Base-by-base conservation (phyloP, 35 echinoderm and acorn worm genomes). In the Ptychodera flava region DNA sequence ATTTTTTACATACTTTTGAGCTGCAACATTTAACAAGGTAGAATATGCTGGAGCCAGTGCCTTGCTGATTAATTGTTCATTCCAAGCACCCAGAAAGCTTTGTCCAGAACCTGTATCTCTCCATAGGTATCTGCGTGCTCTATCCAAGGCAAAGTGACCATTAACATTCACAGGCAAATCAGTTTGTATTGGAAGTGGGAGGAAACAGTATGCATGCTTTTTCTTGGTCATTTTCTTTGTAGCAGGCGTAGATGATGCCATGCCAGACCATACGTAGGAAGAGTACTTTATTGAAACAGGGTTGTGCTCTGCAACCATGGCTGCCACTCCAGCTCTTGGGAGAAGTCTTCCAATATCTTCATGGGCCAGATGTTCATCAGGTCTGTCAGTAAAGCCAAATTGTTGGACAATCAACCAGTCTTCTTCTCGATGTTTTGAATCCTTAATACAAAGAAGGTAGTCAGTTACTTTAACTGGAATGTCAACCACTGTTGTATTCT, bases 91-190 rank as follows among this genome's bases (percentile, higher is more conserved):
- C 6, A 12, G 45, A 22, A 64, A 64, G 45, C 22, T 22, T 22
- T 64, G 45, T n/a, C n/a, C n/a, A n/a, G n/a, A n/a, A 22, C 45
- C 22, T 6, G 45, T 12, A 22, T 64, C 22, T 12, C 22, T 64
- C 45, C 45, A 64, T 22, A 64, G 22, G 45, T 64, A 64, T 12
- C 45, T 6, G 6, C 45, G 45, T 12, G 45, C 6, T 64, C 45
- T 64, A 64, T 91, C 93, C 0, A 94, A 77, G 27, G 33, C 86
- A 82, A 94, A 94, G 37, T 81, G 79, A 15, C 93, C 93, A 86
- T 94, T 86, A 0, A 94, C 84, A 85, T 91, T 85, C 28, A 94
- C 89, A 1, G 93, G 93, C 30, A 94, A n/a, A 0, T 85, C 38
- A 16, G 86, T 87, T 37, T 77, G 1, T 1, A 91, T 88, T 0